Evolutionary conservation across 2,888 invertebrate species (phyloP), one percentile per base, ranked within the genome.

Genomic region (Amorpha juglandis): DNA sequence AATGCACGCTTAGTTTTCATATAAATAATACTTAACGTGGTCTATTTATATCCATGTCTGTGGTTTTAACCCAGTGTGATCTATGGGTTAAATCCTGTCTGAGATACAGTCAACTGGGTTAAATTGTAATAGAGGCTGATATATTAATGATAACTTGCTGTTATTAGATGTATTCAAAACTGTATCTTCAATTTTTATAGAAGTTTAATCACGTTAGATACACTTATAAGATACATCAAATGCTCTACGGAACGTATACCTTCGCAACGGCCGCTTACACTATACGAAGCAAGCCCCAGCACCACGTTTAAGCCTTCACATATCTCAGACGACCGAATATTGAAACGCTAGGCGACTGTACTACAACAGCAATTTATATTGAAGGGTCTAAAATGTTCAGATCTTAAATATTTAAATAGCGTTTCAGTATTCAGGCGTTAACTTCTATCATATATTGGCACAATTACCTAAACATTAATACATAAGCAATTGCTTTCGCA

Each of bases 231-330:
- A 1, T 50, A 50, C 19, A 50, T 50, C 19, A 50, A 50, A 50
- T 19, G 50, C 50, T 19, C 19, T 50, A 50, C 50, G 6, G 50
- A 19, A 50, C 50, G 48, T 48, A 48, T 48, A 48, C 16, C 16
- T n/a, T 48, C 48, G 48, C 50, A 50, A 50, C 8, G 19, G 19
- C 19, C 50, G 50, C 50, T 50, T 19, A 50, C 19, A 50, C 50
- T 19, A 50, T 16, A 50, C 50, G 50, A 50, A 50, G 50, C 50
- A 50, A 50, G 50, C 50, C 19, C 9, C 19, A 50, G 50, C 50
- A 19, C 50, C 50, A 50, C 19, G 50, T 19, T n/a, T 19, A 50
- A 50, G 50, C 50, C 50, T 50, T 50, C 50, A 50, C 1, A 50
- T 19, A 50, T 50, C 48, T 42, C 42, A 9, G 11, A 45, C 45